Conservation (phyloP, 1,140 invertebrate genomes). For the Drosophila auraria region DNA sequence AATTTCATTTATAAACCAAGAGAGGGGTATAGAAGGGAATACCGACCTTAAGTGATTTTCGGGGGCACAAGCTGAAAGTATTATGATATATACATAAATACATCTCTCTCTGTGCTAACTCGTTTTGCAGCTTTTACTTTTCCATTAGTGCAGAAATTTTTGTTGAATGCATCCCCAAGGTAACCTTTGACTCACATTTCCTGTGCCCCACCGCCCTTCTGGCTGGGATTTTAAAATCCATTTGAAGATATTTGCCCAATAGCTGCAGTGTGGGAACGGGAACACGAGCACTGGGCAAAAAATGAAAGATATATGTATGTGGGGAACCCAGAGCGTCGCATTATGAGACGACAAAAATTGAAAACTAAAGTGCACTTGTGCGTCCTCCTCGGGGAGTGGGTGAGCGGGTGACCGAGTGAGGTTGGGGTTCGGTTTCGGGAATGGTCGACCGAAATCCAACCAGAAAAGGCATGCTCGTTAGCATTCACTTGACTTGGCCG, state of each 20-base stretch:
- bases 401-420: background rate
- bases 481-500: conserved; percentile 58
- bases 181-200: conserved; percentile 69
- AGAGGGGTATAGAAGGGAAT: background rate
- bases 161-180: conserved; percentile 75
- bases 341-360: conserved; percentile 78
- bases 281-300: conserved; percentile 7
- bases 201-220: conserved; percentile 21
- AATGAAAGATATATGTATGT: conserved; percentile 25
- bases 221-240: conserved; percentile 73
- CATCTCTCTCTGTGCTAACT: conserved; percentile 41
- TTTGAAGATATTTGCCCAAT: conserved; percentile 73
- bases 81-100: conserved; percentile 50
- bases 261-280: conserved; percentile 34
- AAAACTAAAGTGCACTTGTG: conserved; percentile 78
- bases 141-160: conserved; percentile 75
- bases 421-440: conserved; percentile 35
- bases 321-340: conserved; percentile 54
- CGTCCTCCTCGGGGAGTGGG: conserved; percentile 39
- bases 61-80: conserved; percentile 35
- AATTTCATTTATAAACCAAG: conserved; percentile 39
- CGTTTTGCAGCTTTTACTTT: conserved; percentile 73
- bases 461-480: conserved; percentile 63
- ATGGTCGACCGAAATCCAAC: conserved; percentile 44
- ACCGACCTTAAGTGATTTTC: conserved; percentile 64